Evolutionary conservation across 2,113 vertebrate genomes (phyloP), one percentile per base, ranked within the genome.

Genomic region (Cynoglossus semilaevis): DNA sequence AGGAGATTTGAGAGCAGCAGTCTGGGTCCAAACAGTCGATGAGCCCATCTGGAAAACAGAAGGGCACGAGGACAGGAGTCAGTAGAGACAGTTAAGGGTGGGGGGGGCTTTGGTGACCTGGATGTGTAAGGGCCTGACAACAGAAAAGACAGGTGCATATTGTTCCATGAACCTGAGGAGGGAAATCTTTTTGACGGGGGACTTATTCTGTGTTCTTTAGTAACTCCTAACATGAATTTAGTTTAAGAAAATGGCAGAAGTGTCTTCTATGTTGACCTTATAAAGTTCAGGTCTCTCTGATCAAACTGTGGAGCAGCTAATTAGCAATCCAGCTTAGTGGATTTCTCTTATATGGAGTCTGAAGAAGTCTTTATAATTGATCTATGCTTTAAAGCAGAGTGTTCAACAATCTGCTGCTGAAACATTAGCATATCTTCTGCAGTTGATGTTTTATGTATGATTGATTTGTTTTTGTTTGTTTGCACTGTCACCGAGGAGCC

Each of bases 1-100:
- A 99, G 79, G 93, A 88, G 40, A 92, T 93, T 79, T 98, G 96
- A 72, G 93, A 71, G 79, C 97, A 99, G 92, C 97, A 99, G 77
- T 99, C 97, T 9, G 97, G 97, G 73, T 99, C 97, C 96, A 98
- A 96, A 65, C 97, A 99, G 89, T 99, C 97, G 40, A 89, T 76
- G 17, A 99, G 92, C 29, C 96, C 96, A 80, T 99, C 96, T 99
- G 92, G 60, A 83, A 89, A 79, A 72, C 42, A 71, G 55, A 17
- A 74, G 86, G 11, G 35, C 15, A 17, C 9, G 9, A 15, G 15
- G 50, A 12, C 12, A 14, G 37, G 15, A 44, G 84, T 62, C 70
- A 87, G 74, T 85, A 44, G 68, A 17, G 66, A 77, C 76, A 48
- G n/a, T n/a, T n/a, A n/a, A n/a, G n/a, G 60, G 67, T 17, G 45